These are phyloP conservation scores for Macrosiphum euphorbiae DNA, from an alignment of 2,888 invertebrate species.

Conservation along the genomic window DNA sequence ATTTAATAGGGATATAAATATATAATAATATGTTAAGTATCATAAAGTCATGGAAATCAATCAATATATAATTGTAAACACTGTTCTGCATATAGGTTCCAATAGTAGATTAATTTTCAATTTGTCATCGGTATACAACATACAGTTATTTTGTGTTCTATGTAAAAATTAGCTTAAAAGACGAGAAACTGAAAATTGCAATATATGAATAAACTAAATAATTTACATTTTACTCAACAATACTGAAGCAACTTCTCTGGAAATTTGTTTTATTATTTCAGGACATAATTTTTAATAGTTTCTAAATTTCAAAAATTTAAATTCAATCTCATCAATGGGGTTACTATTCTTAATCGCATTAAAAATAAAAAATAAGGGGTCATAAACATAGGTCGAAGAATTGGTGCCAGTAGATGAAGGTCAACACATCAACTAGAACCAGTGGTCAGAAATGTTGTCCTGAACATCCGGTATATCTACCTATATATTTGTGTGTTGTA, in stretches of 20 bases:
- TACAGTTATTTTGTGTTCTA: neutral
- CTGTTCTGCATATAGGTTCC: neutral
- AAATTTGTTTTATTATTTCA: neutral
- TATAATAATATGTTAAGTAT: too few species aligned
- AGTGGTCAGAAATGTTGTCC: conserved; percentile 58
- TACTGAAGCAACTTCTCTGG: neutral
- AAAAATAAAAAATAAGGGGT: conserved; percentile 35
- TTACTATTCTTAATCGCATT: conserved; percentile 1
- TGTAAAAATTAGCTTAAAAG: neutral
- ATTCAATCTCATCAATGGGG: neutral
- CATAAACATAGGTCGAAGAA: conserved; percentile 54
- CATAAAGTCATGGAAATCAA: too few species aligned
- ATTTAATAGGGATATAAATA: neutral
- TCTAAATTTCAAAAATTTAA: neutral
- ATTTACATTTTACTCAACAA: neutral
- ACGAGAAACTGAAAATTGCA: neutral
- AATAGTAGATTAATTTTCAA: neutral
- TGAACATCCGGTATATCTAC: conserved; percentile 57
- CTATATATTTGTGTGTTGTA: conserved; percentile 27
- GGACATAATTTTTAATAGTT: neutral
- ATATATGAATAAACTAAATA: neutral
- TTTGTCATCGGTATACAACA: neutral
- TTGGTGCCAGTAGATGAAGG: conserved; percentile 63
- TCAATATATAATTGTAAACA: neutral
- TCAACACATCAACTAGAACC: conserved; percentile 51